These are phyloP conservation scores for Phymanthus crucifer DNA, from an alignment of 92 coral and sea anemone genomes.

Conservation along the genomic window DNA sequence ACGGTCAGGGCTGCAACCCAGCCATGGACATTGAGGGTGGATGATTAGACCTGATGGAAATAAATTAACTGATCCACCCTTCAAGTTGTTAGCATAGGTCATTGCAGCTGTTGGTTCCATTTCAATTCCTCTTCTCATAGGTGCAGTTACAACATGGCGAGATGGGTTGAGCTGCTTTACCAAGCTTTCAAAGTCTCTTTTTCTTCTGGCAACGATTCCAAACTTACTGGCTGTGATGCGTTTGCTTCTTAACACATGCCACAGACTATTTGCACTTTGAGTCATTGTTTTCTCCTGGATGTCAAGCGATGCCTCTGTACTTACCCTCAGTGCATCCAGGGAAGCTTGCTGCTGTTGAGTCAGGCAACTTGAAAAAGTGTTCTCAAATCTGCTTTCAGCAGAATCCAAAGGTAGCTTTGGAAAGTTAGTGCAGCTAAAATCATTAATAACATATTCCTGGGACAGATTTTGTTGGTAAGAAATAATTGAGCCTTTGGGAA, in stretches of 20 bases:
- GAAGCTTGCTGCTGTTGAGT: conserved; percentile 26
- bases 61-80: conserved; percentile 32
- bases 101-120: conserved; percentile 52
- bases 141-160: conserved; percentile 45
- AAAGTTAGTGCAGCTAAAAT: conserved; percentile 29
- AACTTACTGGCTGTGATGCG: conserved; percentile 54
- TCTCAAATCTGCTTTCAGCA: conserved; percentile 28
- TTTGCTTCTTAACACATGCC: conserved; percentile 40
- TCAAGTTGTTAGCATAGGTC: conserved; percentile 44
- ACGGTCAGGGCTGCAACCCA: conserved; percentile 57
- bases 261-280: conserved; percentile 32
- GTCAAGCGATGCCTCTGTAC: conserved; percentile 21
- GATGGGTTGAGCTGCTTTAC: conserved; percentile 48
- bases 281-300: conserved; percentile 38
- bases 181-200: conserved; percentile 41
- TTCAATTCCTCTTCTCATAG: conserved; percentile 53
- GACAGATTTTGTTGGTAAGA: conserved; percentile 63
- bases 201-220: conserved; percentile 49
- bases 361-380: conserved; percentile 39
- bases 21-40: conserved; percentile 54
- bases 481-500: conserved; percentile 34
- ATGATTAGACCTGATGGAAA: conserved; percentile 40
- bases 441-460: conserved; percentile 58
- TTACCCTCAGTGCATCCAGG: conserved; percentile 24
- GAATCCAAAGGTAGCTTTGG: conserved; percentile 35